Conservation (phyloP, 2,113 vertebrate species). For the Percopsis transmontana region DNA sequence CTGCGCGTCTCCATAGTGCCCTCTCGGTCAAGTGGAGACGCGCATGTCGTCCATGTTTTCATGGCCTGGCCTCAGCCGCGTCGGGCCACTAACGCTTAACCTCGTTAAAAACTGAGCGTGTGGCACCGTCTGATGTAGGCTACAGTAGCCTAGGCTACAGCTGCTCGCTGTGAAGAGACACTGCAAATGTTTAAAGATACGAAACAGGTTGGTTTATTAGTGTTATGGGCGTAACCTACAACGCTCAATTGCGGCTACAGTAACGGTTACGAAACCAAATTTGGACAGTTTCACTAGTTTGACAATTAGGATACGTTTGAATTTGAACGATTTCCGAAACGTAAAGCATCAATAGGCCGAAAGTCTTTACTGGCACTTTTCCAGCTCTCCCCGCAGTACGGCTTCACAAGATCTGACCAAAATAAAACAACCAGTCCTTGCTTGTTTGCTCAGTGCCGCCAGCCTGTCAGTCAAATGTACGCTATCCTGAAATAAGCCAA, state of each 20-base stretch:
- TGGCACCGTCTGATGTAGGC: conserved; percentile 3
- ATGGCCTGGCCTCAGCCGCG: conserved; percentile 3
- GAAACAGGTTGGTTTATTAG: too few relatives aligned
- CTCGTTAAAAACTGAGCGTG: conserved; percentile 29
- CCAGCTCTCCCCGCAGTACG: conserved; percentile 16
- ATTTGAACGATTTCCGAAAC: too few relatives aligned
- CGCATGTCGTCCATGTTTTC: conserved; percentile 32
- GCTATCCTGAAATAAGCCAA: conserved; percentile 75
- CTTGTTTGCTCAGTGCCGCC: conserved; percentile 65
- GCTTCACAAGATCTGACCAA: conserved; percentile 47
- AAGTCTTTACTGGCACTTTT: neutral
- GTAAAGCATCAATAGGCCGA: too few relatives aligned
- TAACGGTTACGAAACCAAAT: too few relatives aligned
- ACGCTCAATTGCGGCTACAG: too few relatives aligned
- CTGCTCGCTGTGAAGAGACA: too few relatives aligned
- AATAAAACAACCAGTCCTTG: conserved; percentile 49
- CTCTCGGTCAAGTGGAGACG: conserved; percentile 30
- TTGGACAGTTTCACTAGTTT: too few relatives aligned
- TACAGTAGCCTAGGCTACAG: neutral
- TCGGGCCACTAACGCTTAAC: conserved; percentile 1
- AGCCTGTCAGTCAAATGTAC: conserved; percentile 53
- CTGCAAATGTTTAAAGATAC: too few relatives aligned
- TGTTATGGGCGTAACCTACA: too few relatives aligned
- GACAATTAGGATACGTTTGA: too few relatives aligned
- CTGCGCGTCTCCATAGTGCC: too few relatives aligned